Conservation (phyloP, 2,797 vertebrate genomes). For the Danio choprae region DNA sequence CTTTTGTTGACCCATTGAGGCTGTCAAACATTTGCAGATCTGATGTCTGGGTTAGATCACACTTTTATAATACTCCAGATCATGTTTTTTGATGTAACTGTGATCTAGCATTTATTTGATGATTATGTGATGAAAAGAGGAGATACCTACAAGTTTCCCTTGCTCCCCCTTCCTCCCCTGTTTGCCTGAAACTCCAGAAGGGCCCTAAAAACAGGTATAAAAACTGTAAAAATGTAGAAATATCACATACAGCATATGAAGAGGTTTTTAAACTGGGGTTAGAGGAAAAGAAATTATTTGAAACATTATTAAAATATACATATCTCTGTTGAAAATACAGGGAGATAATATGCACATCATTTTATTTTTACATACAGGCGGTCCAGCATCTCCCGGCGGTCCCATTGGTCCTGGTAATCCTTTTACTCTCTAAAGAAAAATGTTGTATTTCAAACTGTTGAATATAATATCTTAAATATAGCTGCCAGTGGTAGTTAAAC, state of each 20-base stretch:
- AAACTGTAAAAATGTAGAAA: conserved; percentile 21
- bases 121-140: conserved; percentile 8
- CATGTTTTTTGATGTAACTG: conserved; percentile 14
- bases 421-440: conserved; percentile 70
- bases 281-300: neutral
- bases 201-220: conserved; percentile 67
- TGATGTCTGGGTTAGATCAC: conserved; percentile 9
- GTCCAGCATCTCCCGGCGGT: conserved; percentile 72
- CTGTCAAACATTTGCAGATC: neutral
- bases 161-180: conserved; percentile 75
- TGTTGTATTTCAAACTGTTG: neutral
- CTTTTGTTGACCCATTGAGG: neutral
- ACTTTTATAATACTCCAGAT: neutral
- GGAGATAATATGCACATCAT: neutral
- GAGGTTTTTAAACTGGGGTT: neutral
- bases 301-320: neutral
- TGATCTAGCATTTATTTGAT: neutral
- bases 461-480: neutral
- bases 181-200: conserved; percentile 74
- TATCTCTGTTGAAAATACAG: neutral
- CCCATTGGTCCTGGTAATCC: conserved; percentile 72
- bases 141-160: conserved; percentile 72
- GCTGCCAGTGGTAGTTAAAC: neutral
- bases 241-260: neutral
- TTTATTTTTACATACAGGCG: conserved; percentile 67